Evolutionary conservation across 2,888 invertebrate genomes (phyloP).

Genomic region (Phengaris alcon): DNA sequence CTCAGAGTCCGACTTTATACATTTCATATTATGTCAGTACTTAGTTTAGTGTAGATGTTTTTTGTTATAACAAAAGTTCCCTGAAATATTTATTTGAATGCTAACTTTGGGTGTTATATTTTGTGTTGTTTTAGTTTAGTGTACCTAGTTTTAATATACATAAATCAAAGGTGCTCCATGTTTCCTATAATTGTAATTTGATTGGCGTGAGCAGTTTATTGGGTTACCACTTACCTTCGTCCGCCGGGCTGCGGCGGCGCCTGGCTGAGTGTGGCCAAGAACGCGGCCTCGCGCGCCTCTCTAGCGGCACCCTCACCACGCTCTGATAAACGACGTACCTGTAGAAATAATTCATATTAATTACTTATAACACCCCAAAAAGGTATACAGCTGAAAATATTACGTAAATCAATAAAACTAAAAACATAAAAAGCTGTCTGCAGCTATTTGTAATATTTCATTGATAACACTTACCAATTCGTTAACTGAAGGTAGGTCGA

Average conservation of each 20-base stretch:
- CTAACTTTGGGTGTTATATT: neutral
- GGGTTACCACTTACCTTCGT: conserved; percentile 62
- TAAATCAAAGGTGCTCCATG: neutral
- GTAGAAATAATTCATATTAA: neutral
- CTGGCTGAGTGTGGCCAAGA: conserved; percentile 88
- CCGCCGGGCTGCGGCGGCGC: conserved; percentile 87
- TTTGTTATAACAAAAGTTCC: neutral
- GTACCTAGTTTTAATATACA: neutral
- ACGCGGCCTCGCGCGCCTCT: conserved; percentile 88
- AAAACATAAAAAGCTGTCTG: too few relatives aligned
- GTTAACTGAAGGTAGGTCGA: neutral
- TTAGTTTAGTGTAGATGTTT: neutral
- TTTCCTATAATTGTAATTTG: neutral
- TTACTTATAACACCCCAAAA: neutral
- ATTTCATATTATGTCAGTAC: neutral
- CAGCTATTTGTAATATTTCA: too few relatives aligned
- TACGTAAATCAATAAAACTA: too few relatives aligned
- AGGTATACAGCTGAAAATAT: neutral
- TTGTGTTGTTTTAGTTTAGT: neutral
- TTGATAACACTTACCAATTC: neutral
- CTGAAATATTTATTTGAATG: neutral
- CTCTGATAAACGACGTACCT: conserved; percentile 89
- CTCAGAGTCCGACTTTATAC: neutral
- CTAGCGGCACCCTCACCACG: conserved; percentile 87
- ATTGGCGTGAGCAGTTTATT: neutral